phyloP scores from a whole-genome alignment of 2,888 invertebrate genomes.

The Lymantria monacha region DNA sequence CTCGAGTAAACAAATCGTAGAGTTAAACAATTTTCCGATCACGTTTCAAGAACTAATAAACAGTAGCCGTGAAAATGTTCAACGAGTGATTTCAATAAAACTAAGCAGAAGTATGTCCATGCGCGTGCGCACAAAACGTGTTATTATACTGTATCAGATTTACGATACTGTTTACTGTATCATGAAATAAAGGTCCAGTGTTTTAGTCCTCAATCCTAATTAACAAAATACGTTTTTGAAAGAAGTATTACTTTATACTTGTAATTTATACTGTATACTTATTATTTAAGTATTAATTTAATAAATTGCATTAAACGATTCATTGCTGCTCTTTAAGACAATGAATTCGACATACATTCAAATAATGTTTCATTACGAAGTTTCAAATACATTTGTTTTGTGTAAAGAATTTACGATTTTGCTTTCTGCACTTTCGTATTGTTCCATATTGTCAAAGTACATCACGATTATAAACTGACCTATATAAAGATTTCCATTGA shows the following conservation, averaged over 20 bases:
- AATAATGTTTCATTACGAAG: too few relatives aligned
- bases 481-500: constrained; percentile 35
- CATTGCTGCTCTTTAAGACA: too few relatives aligned
- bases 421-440: too few relatives aligned
- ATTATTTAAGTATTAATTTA: too few relatives aligned
- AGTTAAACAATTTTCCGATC: constrained; percentile 20
- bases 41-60: constrained; percentile 21
- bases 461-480: constrained; percentile 26
- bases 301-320: too few relatives aligned
- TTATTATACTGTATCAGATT: constrained; percentile 26
- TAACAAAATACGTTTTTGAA: background rate
- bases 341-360: too few relatives aligned
- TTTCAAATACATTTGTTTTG: too few relatives aligned
- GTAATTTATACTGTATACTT: too few relatives aligned
- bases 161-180: constrained; percentile 34
- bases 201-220: constrained; percentile 11
- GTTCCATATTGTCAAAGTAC: constrained; percentile 20
- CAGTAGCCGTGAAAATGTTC: constrained; percentile 17
- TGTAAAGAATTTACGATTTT: too few relatives aligned
- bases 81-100: constrained; percentile 9
- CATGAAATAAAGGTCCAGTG: constrained; percentile 15
- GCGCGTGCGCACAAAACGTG: constrained; percentile 17
- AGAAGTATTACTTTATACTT: too few relatives aligned
- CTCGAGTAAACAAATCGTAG: too few relatives aligned
- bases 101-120: background rate